Evolutionary conservation across 2,113 vertebrate species (phyloP), one percentile per base, ranked within the genome.

Genomic region (Equus przewalskii): DNA sequence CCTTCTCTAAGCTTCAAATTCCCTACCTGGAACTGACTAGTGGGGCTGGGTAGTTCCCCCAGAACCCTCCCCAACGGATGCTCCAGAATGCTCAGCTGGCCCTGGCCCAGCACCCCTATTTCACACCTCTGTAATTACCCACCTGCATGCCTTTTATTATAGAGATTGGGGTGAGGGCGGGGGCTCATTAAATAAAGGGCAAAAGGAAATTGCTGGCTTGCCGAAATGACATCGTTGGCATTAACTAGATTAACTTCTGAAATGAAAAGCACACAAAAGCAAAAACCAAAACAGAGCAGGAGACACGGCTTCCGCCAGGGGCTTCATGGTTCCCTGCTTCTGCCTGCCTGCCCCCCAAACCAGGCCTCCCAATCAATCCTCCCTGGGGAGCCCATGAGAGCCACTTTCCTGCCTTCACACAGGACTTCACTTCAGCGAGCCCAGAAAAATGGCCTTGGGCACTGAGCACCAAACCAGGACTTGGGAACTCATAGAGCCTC

Each of bases 121-220:
- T 99, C 98, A 98, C 98, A 98, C 98, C 98, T 99, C 98, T 98
- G 98, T 99, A 99, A 99, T 99, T 99, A 99, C 98, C 98, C 98
- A 99, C 98, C 98, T 99, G 98, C 97, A 95, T 89, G 96, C 97
- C 95, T 98, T 99, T 99, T 99, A 99, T 98, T 99, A 97, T 97
- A 98, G 98, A 98, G 98, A 96, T 95, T 98, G 98, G 96, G 97
- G 97, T 96, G 96, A 36, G 88, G 89, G 91, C 33, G 10, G 89
- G 84, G 73, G 75, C 97, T 98, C 97, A 89, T 98, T 98, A 99
- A 99, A 98, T 95, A 96, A 98, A 97, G 98, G 97, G 98, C 0
- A 21, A 98, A 98, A 99, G 99, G 98, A 99, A 99, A 99, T 99
- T 99, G 98, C 98, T 98, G 97, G 96, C 98, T 98, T 98, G 96